A percentile compares a stretch with the other conserved stretches of the same genome.
Conservation (phyloP, 1,140 invertebrate species). For the Hormaphis cornu region DNA sequence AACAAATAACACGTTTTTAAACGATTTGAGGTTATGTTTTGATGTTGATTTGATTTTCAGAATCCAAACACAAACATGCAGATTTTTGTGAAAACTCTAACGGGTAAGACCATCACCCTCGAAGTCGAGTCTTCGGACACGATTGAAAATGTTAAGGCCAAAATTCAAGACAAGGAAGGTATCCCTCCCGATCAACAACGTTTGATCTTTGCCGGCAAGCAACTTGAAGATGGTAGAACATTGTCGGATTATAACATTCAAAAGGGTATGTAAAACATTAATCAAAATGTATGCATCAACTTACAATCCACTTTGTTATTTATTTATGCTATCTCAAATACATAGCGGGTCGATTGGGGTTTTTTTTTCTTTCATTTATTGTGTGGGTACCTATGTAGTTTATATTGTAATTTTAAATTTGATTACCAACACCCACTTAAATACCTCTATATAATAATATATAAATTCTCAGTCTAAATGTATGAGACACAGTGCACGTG, state of each 20-base stretch:
- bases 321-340: no score
- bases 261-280: slow-evolving; percentile 27
- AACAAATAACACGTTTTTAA: not conserved
- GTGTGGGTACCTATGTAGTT: no score
- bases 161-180: slow-evolving; percentile 84
- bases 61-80: slow-evolving; percentile 59
- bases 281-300: not conserved
- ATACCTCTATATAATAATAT: not conserved
- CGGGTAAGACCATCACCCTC: slow-evolving; percentile 89
- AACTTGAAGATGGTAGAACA: slow-evolving; percentile 49
- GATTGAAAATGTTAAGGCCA: slow-evolving; percentile 89
- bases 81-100: slow-evolving; percentile 90
- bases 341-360: no score
- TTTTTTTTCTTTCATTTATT: no score
- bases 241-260: slow-evolving; percentile 36
- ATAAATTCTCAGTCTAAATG: no score
- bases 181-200: slow-evolving; percentile 38
- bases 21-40: slow-evolving; percentile 23
- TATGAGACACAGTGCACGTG: no score
- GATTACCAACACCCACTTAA: no score
- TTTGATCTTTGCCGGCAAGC: slow-evolving; percentile 35
- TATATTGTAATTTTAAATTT: no score
- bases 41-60: not conserved
- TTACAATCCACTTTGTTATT: not conserved
- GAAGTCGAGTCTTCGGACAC: slow-evolving; percentile 87